Evolutionary conservation across 2,797 vertebrate species (phyloP), one percentile per base, ranked within the genome.

Genomic region (Geotrypetes seraphini): DNA sequence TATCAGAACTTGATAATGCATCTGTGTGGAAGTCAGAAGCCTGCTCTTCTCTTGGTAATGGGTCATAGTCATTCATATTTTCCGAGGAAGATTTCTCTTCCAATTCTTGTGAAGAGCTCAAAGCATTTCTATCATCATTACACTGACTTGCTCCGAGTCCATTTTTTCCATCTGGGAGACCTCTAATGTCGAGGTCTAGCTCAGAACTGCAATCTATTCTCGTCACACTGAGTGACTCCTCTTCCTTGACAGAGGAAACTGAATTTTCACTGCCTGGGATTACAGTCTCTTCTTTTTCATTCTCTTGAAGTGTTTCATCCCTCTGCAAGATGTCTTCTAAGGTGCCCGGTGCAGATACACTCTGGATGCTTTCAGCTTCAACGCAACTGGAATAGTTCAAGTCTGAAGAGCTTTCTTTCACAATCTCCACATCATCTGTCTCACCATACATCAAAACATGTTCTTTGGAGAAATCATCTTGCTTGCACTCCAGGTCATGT

Each of bases 141-240:
- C 19, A 6, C 12, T 18, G 8, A 10, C 2, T 9, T 19, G 28
- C 20, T 7, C 28, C 7, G 8, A 7, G 13, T 10, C 8, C 20
- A 5, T 5, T 19, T n/a, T n/a, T n/a, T n/a, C n/a, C n/a, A n/a
- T n/a, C n/a, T n/a, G n/a, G n/a, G n/a, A n/a, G n/a, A n/a, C n/a
- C n/a, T n/a, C n/a, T n/a, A 22, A 8, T 38, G 19, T 6, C 14
- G 2, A 25, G 22, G 35, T 39, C 22, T 10, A 13, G 7, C 6
- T 19, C 22, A 30, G 13, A 16, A 14, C 10, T 17, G 7, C 21
- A 10, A 4, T 8, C 21, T 10, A 34, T 11, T 17, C 16, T 16
- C 21, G 25, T 31, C 18, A 23, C 27, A 17, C 47, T 40, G 25
- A 44, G 36, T 5, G 44, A 40, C 6, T 13, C 21, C 6, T 40